phyloP scores from a whole-genome alignment of 2,797 vertebrate species.

The Lagothrix lagotricha region DNA sequence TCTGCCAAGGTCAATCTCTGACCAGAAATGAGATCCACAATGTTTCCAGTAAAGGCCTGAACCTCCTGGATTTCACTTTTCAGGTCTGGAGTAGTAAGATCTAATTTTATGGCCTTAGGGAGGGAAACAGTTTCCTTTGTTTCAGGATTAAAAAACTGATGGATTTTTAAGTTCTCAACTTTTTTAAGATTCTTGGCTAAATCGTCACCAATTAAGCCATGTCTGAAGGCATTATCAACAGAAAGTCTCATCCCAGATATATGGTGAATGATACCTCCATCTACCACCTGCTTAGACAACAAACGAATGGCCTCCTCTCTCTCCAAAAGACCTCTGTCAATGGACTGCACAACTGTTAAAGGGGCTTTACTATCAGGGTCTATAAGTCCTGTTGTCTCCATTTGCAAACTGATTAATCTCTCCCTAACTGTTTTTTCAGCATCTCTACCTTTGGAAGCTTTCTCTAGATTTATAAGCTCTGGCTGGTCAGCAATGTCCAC shows the following conservation, averaged over 20 bases:
- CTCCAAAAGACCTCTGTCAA: conserved; percentile 88
- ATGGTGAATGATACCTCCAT: conserved; percentile 95
- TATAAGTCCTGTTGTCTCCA: conserved; percentile 93
- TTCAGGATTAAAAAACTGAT: conserved; percentile 77
- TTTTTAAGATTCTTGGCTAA: conserved; percentile 86
- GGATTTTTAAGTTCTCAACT: conserved; percentile 80
- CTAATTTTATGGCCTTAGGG: conserved; percentile 70
- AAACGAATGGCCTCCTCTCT: conserved; percentile 87
- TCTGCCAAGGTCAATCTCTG: conserved; percentile 86
- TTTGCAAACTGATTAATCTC: conserved; percentile 90
- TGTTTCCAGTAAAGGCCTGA: conserved; percentile 81
- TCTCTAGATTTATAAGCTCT: conserved; percentile 91
- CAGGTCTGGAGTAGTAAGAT: conserved; percentile 74
- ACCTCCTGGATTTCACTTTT: conserved; percentile 83
- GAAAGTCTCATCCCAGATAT: conserved; percentile 92
- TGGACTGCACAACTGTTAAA: conserved; percentile 87
- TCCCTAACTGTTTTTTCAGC: conserved; percentile 83
- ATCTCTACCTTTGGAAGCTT: conserved; percentile 91
- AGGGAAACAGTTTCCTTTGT: conserved; percentile 79
- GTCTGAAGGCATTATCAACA: conserved; percentile 88
- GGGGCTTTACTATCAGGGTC: conserved; percentile 89
- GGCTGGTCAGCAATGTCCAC: conserved; percentile 86
- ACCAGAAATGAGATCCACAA: conserved; percentile 85
- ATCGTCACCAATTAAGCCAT: conserved; percentile 87
- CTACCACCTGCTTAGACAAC: conserved; percentile 91